Evolutionary conservation across 1,140 invertebrate genomes (phyloP).

Genomic region (Drosophila suzukii): DNA sequence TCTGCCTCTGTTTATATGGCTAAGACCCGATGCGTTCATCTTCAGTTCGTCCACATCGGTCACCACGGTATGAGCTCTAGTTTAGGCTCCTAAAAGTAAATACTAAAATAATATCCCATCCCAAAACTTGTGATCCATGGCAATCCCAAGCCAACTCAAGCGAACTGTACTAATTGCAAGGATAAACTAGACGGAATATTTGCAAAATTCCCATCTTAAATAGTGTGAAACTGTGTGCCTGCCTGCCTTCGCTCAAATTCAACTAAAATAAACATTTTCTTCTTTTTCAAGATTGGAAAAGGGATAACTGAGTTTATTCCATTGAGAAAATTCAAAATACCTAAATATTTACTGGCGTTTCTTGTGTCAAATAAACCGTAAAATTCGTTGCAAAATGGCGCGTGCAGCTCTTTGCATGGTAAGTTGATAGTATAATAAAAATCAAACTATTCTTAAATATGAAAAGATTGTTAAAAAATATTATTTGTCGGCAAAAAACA

Average conservation of each 20-base stretch:
- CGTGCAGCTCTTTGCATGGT: constrained; percentile 83
- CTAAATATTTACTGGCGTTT: constrained; percentile 71
- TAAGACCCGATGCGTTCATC: constrained; percentile 79
- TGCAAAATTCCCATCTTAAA: constrained; percentile 23
- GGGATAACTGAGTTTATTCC: constrained; percentile 71
- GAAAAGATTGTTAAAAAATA: neutral
- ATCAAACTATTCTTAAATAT: neutral
- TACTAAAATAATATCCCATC: constrained; percentile 24
- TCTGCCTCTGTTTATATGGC: constrained; percentile 81
- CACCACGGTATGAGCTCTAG: constrained; percentile 84
- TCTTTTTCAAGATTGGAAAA: constrained; percentile 77
- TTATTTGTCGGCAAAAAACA: neutral
- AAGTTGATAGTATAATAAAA: constrained; percentile 46
- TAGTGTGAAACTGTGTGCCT: constrained; percentile 44
- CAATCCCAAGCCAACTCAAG: constrained; percentile 5
- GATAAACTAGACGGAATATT: constrained; percentile 31
- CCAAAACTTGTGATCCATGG: constrained; percentile 27
- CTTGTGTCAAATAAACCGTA: constrained; percentile 63
- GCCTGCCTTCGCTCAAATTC: neutral
- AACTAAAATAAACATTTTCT: constrained; percentile 40
- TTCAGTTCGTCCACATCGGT: constrained; percentile 84
- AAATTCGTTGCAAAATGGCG: constrained; percentile 79
- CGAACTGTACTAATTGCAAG: constrained; percentile 55
- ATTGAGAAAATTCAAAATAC: constrained; percentile 55
- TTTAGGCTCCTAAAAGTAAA: constrained; percentile 75